These are phyloP conservation scores for Aricia artaxerxes DNA, from an alignment of 2,888 invertebrate genomes.

Conservation along the genomic window DNA sequence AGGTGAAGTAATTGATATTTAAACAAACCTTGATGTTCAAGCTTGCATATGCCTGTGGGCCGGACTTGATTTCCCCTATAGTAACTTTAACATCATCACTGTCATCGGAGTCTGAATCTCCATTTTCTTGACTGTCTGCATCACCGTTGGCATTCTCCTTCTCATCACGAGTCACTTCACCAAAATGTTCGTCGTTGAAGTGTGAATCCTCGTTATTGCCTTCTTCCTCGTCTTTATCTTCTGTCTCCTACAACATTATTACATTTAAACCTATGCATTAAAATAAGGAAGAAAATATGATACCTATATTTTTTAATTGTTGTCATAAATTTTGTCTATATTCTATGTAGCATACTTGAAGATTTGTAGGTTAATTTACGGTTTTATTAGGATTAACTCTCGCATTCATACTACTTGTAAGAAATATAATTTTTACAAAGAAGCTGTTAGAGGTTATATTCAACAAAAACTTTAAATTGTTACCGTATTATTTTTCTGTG, in stretches of 20 bases:
- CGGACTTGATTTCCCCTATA: slow-evolving; percentile 93
- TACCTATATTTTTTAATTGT: too few species aligned
- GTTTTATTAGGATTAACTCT: neutral
- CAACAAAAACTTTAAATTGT: slow-evolving; percentile 27
- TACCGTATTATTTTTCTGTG: slow-evolving; percentile 40
- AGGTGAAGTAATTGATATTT: too few species aligned
- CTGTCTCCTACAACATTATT: slow-evolving; percentile 50
- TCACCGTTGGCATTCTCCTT: slow-evolving; percentile 66
- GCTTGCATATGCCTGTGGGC: slow-evolving; percentile 84
- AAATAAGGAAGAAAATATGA: too few species aligned
- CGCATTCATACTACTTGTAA: neutral
- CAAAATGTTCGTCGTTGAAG: slow-evolving; percentile 74
- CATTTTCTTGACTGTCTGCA: slow-evolving; percentile 76
- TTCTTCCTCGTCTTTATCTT: slow-evolving; percentile 75
- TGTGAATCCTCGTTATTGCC: slow-evolving; percentile 75
- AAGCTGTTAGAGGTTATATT: slow-evolving; percentile 37
- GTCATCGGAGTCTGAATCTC: slow-evolving; percentile 84
- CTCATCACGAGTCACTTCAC: slow-evolving; percentile 66
- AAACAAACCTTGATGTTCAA: slow-evolving; percentile 84
- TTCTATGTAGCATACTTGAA: too few species aligned
- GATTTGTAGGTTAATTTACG: too few species aligned
- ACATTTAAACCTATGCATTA: too few species aligned
- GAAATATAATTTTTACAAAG: neutral
- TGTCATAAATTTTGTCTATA: too few species aligned
- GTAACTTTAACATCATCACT: slow-evolving; percentile 95